A percentile compares a stretch with the other conserved stretches of the same genome.
These are phyloP conservation scores for Hassar affinis DNA, from an alignment of 2,113 vertebrate genomes.

Conservation along the genomic window DNA sequence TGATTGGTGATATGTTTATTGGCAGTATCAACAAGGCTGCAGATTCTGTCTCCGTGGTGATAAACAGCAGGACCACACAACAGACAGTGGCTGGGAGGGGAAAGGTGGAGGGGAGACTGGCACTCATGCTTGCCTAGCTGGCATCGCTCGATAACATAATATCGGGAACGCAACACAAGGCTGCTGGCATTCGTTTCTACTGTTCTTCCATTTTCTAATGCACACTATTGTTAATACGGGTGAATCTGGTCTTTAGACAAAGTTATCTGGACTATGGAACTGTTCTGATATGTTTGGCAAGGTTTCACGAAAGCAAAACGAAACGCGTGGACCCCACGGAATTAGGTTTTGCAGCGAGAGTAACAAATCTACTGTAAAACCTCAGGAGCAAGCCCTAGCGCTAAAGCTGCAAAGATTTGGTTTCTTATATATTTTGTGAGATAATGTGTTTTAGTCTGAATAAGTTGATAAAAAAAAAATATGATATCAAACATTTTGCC, in stretches of 20 bases:
- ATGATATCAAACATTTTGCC: conserved; percentile 54
- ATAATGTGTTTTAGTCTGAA: conserved; percentile 62
- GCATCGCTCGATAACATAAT: conserved; percentile 65
- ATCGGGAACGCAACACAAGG: conserved; percentile 19
- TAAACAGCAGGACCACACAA: conserved; percentile 62
- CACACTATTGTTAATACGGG: conserved; percentile 52
- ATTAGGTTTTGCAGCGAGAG: conserved; percentile 48
- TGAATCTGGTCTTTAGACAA: conserved; percentile 47
- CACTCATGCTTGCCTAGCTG: conserved; percentile 56
- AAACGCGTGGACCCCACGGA: conserved; percentile 56
- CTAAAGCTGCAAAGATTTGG: conserved; percentile 53
- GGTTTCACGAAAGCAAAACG: conserved; percentile 47
- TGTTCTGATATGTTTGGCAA: conserved; percentile 52
- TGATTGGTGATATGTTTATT: conserved; percentile 71
- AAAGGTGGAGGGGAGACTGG: conserved; percentile 40
- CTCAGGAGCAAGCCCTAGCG: conserved; percentile 42
- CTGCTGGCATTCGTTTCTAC: conserved; percentile 26
- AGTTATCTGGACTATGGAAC: conserved; percentile 46
- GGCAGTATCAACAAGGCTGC: conserved; percentile 68
- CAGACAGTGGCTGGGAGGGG: conserved; percentile 26
- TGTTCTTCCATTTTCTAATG: conserved; percentile 36
- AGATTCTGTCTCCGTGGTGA: conserved; percentile 63
- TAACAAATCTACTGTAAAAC: conserved; percentile 62
- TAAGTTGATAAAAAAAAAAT: conserved; percentile 56
- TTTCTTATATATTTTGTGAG: conserved; percentile 59